phyloP scores from a whole-genome alignment of 2,888 invertebrate species.

The Panzeria rudis region DNA sequence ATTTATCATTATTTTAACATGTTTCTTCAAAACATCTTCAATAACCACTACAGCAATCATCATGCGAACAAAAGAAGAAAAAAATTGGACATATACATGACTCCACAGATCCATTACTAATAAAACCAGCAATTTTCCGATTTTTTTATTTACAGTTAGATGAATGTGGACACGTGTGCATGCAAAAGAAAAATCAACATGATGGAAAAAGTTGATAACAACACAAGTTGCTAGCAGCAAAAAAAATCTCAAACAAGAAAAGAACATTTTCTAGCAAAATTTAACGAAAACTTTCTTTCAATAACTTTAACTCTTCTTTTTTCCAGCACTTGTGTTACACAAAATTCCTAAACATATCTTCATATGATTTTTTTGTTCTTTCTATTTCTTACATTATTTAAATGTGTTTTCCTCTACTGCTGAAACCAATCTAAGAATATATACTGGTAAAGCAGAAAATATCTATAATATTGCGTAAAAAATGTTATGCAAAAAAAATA shows the following conservation, averaged over 20 bases:
- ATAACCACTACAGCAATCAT: slow-evolving; percentile 11
- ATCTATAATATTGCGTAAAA: slow-evolving; percentile 64
- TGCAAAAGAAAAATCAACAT: slow-evolving; percentile 34
- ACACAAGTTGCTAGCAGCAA: background rate
- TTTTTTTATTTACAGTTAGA: slow-evolving; percentile 66
- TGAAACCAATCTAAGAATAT: slow-evolving; percentile 20
- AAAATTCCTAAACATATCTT: background rate
- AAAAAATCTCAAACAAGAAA: background rate
- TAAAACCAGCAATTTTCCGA: slow-evolving; percentile 59
- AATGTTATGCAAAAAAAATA: slow-evolving; percentile 11
- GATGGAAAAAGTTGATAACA: slow-evolving; percentile 35
- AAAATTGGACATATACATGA: slow-evolving; percentile 39
- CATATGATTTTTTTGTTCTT: background rate
- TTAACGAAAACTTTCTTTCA: background rate
- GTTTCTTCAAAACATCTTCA: slow-evolving; percentile 59
- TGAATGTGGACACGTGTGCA: slow-evolving; percentile 66
- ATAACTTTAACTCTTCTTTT: background rate
- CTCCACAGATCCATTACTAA: slow-evolving; percentile 36
- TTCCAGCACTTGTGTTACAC: background rate
- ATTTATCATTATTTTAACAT: slow-evolving; percentile 72
- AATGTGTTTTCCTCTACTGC: slow-evolving; percentile 1
- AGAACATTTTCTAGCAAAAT: slow-evolving; percentile 33
- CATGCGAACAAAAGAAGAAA: background rate
- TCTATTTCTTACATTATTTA: background rate
- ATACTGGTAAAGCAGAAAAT: slow-evolving; percentile 36